Percentiles rank a stretch among this genome's conserved stretches.
phyloP scores from a whole-genome alignment of 2,113 vertebrate species.

The Salvelinus namaycush region DNA sequence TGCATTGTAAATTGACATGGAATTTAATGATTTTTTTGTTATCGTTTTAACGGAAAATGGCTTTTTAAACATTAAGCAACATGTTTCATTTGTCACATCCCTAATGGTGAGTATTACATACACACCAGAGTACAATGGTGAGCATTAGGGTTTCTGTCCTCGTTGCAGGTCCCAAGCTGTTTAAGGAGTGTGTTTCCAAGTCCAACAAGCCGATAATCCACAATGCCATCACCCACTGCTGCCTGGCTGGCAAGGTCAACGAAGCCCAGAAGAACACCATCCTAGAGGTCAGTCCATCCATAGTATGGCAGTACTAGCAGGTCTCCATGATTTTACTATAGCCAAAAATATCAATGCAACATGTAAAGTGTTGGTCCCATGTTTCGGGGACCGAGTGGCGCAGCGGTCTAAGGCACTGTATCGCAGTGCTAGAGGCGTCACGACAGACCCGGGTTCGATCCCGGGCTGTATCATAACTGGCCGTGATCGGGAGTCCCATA shows the following conservation, averaged over 20 bases:
- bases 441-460: too few relatives aligned
- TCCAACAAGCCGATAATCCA: conserved; percentile 96
- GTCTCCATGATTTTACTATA: neutral
- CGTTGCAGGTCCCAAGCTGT: conserved; percentile 87
- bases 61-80: too few relatives aligned
- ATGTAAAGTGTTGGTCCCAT: neutral
- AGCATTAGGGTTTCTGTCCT: neutral
- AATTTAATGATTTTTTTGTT: too few relatives aligned
- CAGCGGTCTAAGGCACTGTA: too few relatives aligned
- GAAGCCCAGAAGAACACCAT: conserved; percentile 82
- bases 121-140: neutral
- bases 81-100: too few relatives aligned
- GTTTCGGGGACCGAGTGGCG: too few relatives aligned
- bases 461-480: too few relatives aligned
- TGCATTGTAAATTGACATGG: too few relatives aligned
- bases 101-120: too few relatives aligned
- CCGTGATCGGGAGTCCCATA: too few relatives aligned
- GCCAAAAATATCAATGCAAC: neutral
- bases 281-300: conserved; percentile 79
- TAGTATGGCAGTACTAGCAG: neutral
- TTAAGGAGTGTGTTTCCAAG: conserved; percentile 94
- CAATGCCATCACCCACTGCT: conserved; percentile 94
- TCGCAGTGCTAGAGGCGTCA: too few relatives aligned
- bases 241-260: conserved; percentile 79
- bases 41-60: too few relatives aligned